Evolutionary conservation across 2,113 vertebrate species (phyloP), one percentile per base, ranked within the genome.

Genomic region (Phainopepla nitens): DNA sequence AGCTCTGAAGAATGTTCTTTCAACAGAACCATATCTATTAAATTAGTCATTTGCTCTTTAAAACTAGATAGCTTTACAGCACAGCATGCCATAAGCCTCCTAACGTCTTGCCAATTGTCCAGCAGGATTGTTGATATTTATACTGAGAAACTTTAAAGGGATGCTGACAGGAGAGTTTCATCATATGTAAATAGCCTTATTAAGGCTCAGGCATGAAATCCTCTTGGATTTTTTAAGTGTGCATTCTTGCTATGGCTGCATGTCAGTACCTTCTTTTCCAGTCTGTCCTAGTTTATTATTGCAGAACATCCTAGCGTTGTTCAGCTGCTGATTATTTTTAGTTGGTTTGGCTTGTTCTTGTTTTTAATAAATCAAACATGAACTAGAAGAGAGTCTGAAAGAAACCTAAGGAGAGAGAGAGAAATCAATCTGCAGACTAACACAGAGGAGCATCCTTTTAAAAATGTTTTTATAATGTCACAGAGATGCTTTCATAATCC

Each of bases 41-140:
- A 94, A 94, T 92, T 75, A 94, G 91, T 95, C 54, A 93, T 96
- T 96, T 96, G 85, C 89, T 94, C 71, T 96, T 93, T 93, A 94
- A 94, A 94, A 78, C 78, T 69, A 76, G 79, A 95, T 81, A 41
- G 85, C 68, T 91, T 85, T 89, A 51, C 15, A 70, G 91, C 91
- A 87, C 91, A 96, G 93, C 84, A 45, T 84, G 90, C 83, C 78
- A n/a, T 82, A 96, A 90, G 56, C 82, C 53, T 96, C 82, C 92
- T 64, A 87, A 94, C 0, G 11, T 93, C 92, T 92, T 2, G 0
- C 76, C 96, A 93, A 90, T 91, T 94, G 92, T 96, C 94, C 92
- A 2, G 62, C 68, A 94, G 62, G 78, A 80, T 29, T 94, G 90
- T 89, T 97, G 94, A 72, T 97, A 60, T 95, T 96, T 95, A 53